Percentiles rank a stretch among this genome's conserved stretches.
Evolutionary conservation across 2,797 vertebrate genomes (phyloP).

Genomic region (Gallirallus australis): DNA sequence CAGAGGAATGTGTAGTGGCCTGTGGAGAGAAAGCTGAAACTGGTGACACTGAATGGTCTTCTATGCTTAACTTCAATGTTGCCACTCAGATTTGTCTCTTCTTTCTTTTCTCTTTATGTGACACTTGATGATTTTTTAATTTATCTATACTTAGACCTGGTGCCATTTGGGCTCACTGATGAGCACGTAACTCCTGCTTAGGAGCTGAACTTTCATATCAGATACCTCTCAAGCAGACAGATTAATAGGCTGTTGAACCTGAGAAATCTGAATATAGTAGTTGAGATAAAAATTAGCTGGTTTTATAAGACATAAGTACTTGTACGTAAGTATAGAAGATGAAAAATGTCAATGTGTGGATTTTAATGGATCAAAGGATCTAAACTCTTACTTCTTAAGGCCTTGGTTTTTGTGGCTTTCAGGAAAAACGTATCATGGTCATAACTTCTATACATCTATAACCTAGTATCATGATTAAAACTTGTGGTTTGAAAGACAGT

Average conservation of each 20-base stretch:
- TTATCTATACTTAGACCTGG: neutral
- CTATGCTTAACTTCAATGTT: neutral
- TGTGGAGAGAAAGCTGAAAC: conserved; percentile 1
- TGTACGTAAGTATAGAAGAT: neutral
- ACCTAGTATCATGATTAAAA: neutral
- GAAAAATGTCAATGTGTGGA: neutral
- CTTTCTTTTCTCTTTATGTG: neutral
- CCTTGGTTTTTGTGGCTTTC: conserved; percentile 18
- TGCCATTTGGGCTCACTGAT: neutral
- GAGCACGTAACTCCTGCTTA: neutral
- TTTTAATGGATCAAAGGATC: conserved; percentile 51
- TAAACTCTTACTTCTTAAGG: conserved; percentile 1
- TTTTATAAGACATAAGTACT: neutral
- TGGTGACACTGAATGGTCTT: neutral
- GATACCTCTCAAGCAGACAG: neutral
- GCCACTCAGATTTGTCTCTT: neutral
- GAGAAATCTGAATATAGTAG: neutral
- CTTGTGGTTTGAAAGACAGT: too few species aligned
- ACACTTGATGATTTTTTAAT: neutral
- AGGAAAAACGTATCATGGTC: neutral
- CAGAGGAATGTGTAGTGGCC: neutral
- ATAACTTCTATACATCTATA: neutral
- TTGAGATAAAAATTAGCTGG: neutral
- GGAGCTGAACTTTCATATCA: neutral
- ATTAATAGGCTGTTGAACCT: neutral